Evolutionary conservation across 2,888 invertebrate species (phyloP), one percentile per base, ranked within the genome.

Genomic region (Herminia tarsipennalis): DNA sequence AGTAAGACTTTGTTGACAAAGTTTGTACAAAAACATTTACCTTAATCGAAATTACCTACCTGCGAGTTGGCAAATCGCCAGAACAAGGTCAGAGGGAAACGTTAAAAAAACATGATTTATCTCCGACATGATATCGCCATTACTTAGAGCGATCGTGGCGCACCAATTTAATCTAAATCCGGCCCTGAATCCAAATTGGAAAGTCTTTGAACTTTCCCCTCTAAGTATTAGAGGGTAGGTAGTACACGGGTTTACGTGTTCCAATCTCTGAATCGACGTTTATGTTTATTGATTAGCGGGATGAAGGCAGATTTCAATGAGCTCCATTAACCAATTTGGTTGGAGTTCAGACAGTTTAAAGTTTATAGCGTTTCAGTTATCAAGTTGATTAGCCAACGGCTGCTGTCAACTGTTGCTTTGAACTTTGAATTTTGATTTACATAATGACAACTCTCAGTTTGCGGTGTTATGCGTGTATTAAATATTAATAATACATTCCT

Each of bases 311-410:
- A 77, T 82, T 84, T 81, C 86, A 87, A 85, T 86, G 75, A 79
- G 85, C 82, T 81, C 86, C 87, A 88, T 89, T 88, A 88, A 81
- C 82, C 87, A 87, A 88, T 88, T 87, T 81, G 80, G 81, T 81
- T 74, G 64, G 72, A 81, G 74, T 80, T 83, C 70, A 73, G 77
- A 72, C 68, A 65, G 76, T 74, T 77, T 75, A 75, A 83, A 86
- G 80, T 87, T 86, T 73, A 76, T 76, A 71, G 75, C 73, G 66
- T 76, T 36, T 70, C 59, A 66, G 75, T 77, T 71, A 76, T 76
- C 69, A 66, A 71, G 66, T 77, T 83, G 76, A 85, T 83, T 81
- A 78, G 73, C 66, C 66, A 13, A 35, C 67, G 69, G 21, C 45
- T 67, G 68, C 10, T 60, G 56, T 56, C 52, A 65, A 71, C 59